A percentile compares a stretch with the other conserved stretches of the same genome.
phyloP scores from a whole-genome alignment of 2,888 invertebrate species.

The Troides helena region DNA sequence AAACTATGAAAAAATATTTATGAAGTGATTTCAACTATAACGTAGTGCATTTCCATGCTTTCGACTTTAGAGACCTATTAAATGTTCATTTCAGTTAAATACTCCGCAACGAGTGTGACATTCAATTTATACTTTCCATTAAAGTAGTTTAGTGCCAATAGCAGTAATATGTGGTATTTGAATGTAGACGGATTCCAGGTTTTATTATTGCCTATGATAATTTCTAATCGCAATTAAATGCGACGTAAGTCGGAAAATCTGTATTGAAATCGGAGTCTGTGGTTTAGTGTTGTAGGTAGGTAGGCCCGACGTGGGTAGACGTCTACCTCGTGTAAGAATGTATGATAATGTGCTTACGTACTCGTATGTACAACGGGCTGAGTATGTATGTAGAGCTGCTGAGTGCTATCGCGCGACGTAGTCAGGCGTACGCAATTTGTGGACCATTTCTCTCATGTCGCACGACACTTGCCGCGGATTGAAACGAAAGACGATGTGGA shows the following conservation, averaged over 20 bases:
- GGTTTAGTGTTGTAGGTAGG: slow-evolving; percentile 33
- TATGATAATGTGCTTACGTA: slow-evolving; percentile 24
- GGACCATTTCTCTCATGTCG: slow-evolving; percentile 64
- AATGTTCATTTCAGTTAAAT: slow-evolving; percentile 18
- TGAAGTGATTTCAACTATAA: slow-evolving; percentile 4
- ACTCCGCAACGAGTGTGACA: slow-evolving; percentile 52
- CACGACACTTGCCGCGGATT: slow-evolving; percentile 60
- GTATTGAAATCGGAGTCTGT: slow-evolving; percentile 25
- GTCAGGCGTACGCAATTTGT: slow-evolving; percentile 68
- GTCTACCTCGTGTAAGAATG: slow-evolving; percentile 21
- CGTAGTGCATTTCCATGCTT: slow-evolving; percentile 39
- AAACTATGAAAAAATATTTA: slow-evolving; percentile 5
- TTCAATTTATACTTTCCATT: slow-evolving; percentile 59
- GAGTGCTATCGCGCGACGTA: slow-evolving; percentile 44
- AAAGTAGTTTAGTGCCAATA: slow-evolving; percentile 56
- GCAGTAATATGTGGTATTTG: slow-evolving; percentile 50
- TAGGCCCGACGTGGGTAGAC: slow-evolving; percentile 28
- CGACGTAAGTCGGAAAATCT: slow-evolving; percentile 20
- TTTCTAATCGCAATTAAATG: slow-evolving; percentile 47
- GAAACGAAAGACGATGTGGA: slow-evolving; percentile 52
- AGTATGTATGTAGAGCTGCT: slow-evolving; percentile 29
- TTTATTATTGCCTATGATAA: slow-evolving; percentile 58
- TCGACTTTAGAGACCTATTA: slow-evolving; percentile 40
- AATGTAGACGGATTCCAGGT: slow-evolving; percentile 50
- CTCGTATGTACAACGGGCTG: slow-evolving; percentile 17